Percentiles rank a stretch among this genome's conserved stretches.
Conservation (phyloP, 2,797 vertebrate genomes). For the Poeciliopsis turneri region DNA sequence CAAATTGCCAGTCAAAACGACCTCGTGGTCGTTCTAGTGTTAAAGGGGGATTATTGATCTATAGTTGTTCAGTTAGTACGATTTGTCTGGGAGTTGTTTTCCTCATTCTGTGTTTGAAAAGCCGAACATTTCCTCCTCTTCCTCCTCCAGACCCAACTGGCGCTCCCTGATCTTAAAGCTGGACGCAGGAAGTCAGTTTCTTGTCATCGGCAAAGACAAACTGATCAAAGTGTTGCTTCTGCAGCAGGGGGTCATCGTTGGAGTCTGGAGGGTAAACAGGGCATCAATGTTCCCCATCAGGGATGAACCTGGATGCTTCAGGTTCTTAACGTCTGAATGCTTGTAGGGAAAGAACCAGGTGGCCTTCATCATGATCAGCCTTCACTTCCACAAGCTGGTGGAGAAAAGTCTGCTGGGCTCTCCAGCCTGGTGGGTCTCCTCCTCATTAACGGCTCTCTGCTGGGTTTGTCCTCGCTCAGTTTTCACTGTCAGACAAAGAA, state of each 20-base stretch:
- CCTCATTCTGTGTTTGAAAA: background rate
- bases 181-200: conserved; percentile 41
- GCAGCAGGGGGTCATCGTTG: conserved; percentile 81
- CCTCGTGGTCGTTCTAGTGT: background rate
- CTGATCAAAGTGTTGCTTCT: conserved; percentile 78
- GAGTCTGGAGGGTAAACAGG: conserved; percentile 87
- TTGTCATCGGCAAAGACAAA: conserved; percentile 75
- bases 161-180: conserved; percentile 83
- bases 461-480: background rate
- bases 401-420: conserved; percentile 89
- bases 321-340: background rate
- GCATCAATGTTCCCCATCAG: background rate
- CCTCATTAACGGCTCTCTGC: background rate
- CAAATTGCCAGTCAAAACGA: background rate
- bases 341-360: conserved; percentile 67
- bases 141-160: conserved; percentile 75
- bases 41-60: background rate
- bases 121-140: background rate
- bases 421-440: conserved; percentile 73
- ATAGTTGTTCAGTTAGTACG: background rate
- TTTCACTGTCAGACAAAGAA: background rate
- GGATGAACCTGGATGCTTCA: background rate
- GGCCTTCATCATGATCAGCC: conserved; percentile 86
- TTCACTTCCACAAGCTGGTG: conserved; percentile 89
- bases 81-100: background rate